These are phyloP conservation scores for Trichogramma dendrolimi DNA, from an alignment of 2,888 invertebrate genomes.

Conservation along the genomic window DNA sequence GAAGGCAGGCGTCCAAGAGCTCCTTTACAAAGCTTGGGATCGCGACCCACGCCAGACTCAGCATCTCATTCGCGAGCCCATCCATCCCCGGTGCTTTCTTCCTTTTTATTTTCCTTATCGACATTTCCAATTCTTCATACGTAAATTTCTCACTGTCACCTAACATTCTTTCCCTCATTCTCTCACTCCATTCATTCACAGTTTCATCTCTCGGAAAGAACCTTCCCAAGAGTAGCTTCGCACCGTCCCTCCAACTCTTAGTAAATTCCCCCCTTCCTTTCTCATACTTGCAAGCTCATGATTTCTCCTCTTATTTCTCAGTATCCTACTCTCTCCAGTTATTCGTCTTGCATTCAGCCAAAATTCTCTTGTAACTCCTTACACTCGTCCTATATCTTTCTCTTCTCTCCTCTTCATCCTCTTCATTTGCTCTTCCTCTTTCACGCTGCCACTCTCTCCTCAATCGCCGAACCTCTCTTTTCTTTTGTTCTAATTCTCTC, in stretches of 20 bases:
- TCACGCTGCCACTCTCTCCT: background rate
- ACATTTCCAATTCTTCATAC: too few species aligned
- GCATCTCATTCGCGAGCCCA: conserved; percentile 4
- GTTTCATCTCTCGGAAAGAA: too few species aligned
- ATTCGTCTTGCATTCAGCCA: conserved; percentile 4
- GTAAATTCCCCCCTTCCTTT: background rate
- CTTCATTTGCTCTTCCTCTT: too few species aligned
- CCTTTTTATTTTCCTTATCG: too few species aligned
- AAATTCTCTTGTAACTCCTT: conserved; percentile 2
- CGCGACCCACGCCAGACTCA: background rate
- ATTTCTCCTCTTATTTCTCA: background rate
- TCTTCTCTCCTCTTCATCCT: background rate
- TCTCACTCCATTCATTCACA: too few species aligned
- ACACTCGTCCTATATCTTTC: too few species aligned
- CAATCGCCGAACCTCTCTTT: background rate
- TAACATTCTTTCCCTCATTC: too few species aligned
- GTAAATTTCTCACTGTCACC: too few species aligned
- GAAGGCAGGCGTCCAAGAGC: conserved; percentile 6
- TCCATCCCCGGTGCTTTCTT: too few species aligned
- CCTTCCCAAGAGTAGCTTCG: too few species aligned
- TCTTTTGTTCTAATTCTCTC: background rate
- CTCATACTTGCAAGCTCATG: background rate
- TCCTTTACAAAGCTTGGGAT: conserved; percentile 7
- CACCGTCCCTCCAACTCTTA: background rate
- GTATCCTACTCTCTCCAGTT: conserved; percentile 15